phyloP scores from a whole-genome alignment of 2,113 vertebrate species.

The Daboia siamensis region DNA sequence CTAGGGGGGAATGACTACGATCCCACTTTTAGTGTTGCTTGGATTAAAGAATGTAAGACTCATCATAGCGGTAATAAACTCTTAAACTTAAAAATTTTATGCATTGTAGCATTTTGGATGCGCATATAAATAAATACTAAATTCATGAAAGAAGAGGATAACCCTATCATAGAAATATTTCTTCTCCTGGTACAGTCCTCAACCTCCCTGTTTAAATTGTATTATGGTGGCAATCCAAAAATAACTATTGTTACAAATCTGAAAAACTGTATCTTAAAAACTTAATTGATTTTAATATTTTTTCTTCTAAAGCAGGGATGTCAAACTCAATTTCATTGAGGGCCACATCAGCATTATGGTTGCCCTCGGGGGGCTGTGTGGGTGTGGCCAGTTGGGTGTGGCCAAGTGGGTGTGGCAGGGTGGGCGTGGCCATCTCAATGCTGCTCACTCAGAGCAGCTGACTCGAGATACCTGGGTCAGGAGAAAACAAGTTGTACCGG shows the following conservation, averaged over 20 bases:
- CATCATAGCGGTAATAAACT: background rate
- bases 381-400: too few relatives aligned
- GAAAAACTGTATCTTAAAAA: background rate
- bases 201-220: background rate
- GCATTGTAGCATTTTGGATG: background rate
- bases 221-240: background rate
- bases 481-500: too few relatives aligned
- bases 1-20: slow-evolving; percentile 94
- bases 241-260: background rate
- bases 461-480: too few relatives aligned
- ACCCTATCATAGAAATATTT: background rate
- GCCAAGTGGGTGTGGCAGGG: too few relatives aligned
- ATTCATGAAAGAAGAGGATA: background rate
- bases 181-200: background rate
- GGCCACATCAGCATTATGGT: too few relatives aligned
- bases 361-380: too few relatives aligned
- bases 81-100: background rate
- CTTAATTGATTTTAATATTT: background rate
- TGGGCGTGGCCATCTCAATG: too few relatives aligned
- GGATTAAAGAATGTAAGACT: slow-evolving; percentile 88
- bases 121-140: background rate
- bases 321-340: too few relatives aligned
- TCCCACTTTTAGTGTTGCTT: slow-evolving; percentile 88
- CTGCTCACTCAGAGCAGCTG: too few relatives aligned
- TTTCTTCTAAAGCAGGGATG: background rate